Percentiles rank a stretch among this genome's conserved stretches.
Evolutionary conservation across 2,888 invertebrate species (phyloP).

Genomic region (Dione juno): DNA sequence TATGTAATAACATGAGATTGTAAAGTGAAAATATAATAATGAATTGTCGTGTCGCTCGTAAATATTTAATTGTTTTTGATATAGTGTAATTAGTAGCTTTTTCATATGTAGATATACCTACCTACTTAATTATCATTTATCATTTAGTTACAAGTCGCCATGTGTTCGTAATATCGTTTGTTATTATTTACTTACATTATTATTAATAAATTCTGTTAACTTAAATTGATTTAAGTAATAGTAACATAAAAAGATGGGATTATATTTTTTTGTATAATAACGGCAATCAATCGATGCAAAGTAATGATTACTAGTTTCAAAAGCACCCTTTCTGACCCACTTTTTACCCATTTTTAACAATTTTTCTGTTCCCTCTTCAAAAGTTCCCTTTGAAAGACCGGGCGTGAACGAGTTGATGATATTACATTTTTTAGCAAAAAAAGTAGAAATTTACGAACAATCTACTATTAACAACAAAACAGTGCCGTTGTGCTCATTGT

Average conservation of each 20-base stretch:
- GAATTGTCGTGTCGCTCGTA: neutral
- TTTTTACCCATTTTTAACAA: slow-evolving; percentile 81
- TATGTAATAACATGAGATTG: neutral
- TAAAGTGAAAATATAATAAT: neutral
- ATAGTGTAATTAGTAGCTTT: neutral
- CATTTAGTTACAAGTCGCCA: neutral
- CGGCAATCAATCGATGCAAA: slow-evolving; percentile 80
- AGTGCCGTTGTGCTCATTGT: slow-evolving; percentile 78
- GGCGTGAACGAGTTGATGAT: slow-evolving; percentile 85
- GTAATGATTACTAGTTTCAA: slow-evolving; percentile 82
- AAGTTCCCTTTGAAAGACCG: slow-evolving; percentile 79
- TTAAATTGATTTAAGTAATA: slow-evolving; percentile 34
- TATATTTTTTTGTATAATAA: slow-evolving; percentile 63
- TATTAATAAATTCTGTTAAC: slow-evolving; percentile 2
- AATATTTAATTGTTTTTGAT: neutral
- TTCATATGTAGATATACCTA: neutral
- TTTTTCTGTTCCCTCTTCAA: slow-evolving; percentile 78
- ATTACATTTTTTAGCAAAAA: slow-evolving; percentile 79
- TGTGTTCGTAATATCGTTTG: neutral
- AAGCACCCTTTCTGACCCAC: slow-evolving; percentile 84
- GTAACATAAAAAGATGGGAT: slow-evolving; percentile 26
- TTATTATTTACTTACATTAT: neutral
- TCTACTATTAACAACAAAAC: slow-evolving; percentile 82
- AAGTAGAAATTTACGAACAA: slow-evolving; percentile 80
- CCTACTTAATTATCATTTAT: neutral